These are phyloP conservation scores for Fopius arisanus DNA, from an alignment of 1,140 invertebrate species.

Conservation along the genomic window DNA sequence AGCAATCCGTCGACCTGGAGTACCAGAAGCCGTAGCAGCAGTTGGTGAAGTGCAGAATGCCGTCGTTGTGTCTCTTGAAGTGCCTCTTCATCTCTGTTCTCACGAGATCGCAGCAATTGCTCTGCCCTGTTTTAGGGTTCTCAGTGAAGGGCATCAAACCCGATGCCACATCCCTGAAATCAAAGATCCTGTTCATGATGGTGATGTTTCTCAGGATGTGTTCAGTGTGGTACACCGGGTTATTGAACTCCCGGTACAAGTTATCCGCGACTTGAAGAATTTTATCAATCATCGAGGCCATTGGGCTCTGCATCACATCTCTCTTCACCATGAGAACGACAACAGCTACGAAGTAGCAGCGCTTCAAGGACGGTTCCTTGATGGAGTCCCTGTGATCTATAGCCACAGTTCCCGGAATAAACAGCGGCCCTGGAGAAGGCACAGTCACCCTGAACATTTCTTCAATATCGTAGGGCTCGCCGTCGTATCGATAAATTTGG, in stretches of 20 bases:
- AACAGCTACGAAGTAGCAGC: conserved; percentile 58
- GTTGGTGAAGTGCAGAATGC: conserved; percentile 59
- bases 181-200: conserved; percentile 55
- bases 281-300: conserved; percentile 53
- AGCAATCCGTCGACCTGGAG: conserved; percentile 47
- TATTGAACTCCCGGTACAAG: conserved; percentile 47
- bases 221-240: conserved; percentile 49
- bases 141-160: conserved; percentile 38
- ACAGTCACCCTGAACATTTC: conserved; percentile 44
- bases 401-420: conserved; percentile 46
- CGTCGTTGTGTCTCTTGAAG: conserved; percentile 45
- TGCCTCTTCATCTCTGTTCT: conserved; percentile 46
- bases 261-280: conserved; percentile 50
- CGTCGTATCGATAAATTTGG: conserved; percentile 43
- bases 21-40: conserved; percentile 64
- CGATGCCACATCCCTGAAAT: conserved; percentile 51
- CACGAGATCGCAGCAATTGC: conserved; percentile 32
- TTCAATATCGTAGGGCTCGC: conserved; percentile 38
- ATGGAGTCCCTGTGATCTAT: conserved; percentile 44
- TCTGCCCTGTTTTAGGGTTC: conserved; percentile 30
- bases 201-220: conserved; percentile 52
- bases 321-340: conserved; percentile 52
- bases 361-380: conserved; percentile 51
- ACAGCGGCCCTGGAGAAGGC: conserved; percentile 42
- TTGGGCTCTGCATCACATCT: conserved; percentile 52